phyloP scores from a whole-genome alignment of 64 coral and sea anemone species.

The Pachyseris speciosa region DNA sequence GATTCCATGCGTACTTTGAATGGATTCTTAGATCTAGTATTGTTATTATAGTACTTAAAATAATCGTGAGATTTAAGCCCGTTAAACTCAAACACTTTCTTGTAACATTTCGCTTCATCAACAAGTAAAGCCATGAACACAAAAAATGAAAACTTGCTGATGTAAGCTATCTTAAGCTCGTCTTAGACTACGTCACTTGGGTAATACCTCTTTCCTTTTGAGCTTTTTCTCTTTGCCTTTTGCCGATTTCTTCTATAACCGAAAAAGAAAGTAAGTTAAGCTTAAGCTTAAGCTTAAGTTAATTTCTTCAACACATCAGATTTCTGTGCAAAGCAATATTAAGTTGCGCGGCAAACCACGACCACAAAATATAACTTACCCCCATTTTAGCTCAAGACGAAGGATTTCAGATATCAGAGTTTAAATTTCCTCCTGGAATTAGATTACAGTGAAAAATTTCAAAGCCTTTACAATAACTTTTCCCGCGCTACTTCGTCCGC shows the following conservation, averaged over 20 bases:
- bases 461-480: not conserved
- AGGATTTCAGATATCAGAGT: not conserved
- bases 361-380: conserved; percentile 32
- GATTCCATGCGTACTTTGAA: not conserved
- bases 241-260: conserved; percentile 82
- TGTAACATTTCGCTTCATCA: no score
- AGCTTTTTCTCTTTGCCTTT: conserved; percentile 99
- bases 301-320: not conserved
- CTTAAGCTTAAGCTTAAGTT: not conserved
- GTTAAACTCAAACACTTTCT: not conserved
- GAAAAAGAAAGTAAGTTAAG: not conserved
- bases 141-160: no score
- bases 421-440: not conserved
- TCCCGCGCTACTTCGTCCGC: conserved; percentile 68
- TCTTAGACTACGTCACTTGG: not conserved
- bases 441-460: not conserved
- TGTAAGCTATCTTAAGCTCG: not conserved
- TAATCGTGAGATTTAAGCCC: not conserved
- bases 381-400: conserved; percentile 47
- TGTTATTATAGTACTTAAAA: not conserved
- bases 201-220: conserved; percentile 88
- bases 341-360: not conserved
- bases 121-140: no score
- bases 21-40: not conserved
- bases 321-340: no score